These are phyloP conservation scores for Caenorhabditis tropicalis DNA, from an alignment of 1,140 invertebrate genomes.

Conservation along the genomic window DNA sequence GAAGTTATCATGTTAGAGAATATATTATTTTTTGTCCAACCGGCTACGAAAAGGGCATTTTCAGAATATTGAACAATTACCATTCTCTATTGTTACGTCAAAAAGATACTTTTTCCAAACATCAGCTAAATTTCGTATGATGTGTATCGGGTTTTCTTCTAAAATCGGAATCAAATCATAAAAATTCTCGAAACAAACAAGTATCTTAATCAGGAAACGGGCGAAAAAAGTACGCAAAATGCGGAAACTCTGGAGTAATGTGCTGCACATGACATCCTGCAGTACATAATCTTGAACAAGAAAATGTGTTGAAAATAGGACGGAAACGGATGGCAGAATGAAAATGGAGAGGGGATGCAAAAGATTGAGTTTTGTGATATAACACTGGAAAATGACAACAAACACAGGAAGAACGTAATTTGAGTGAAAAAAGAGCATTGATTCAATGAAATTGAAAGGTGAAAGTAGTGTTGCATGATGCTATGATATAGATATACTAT, in stretches of 20 bases:
- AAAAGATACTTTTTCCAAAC: not conserved
- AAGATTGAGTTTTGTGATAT: slow-evolving; percentile 34
- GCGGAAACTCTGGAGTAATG: not conserved
- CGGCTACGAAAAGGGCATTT: too few relatives aligned
- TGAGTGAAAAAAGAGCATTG: not conserved
- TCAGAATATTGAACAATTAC: too few relatives aligned
- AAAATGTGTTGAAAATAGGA: slow-evolving; percentile 16
- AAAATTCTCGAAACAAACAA: slow-evolving; percentile 22
- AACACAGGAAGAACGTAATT: slow-evolving; percentile 10
- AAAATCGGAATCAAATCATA: slow-evolving; percentile 26
- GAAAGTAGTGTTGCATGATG: not conserved
- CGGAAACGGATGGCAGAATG: not conserved
- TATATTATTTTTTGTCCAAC: not conserved
- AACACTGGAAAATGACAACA: not conserved
- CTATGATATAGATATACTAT: too few relatives aligned
- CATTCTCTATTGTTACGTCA: too few relatives aligned
- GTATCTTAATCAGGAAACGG: slow-evolving; percentile 25
- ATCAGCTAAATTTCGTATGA: slow-evolving; percentile 3
- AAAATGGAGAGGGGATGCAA: not conserved
- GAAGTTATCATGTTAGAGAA: too few relatives aligned
- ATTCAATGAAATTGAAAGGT: not conserved
- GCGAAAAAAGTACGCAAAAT: not conserved
- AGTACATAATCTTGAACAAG: slow-evolving; percentile 13
- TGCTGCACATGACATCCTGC: slow-evolving; percentile 38
- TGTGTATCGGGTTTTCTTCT: not conserved